These are phyloP conservation scores for Gracilinanus agilis DNA, from an alignment of 2,113 vertebrate species.

Conservation along the genomic window DNA sequence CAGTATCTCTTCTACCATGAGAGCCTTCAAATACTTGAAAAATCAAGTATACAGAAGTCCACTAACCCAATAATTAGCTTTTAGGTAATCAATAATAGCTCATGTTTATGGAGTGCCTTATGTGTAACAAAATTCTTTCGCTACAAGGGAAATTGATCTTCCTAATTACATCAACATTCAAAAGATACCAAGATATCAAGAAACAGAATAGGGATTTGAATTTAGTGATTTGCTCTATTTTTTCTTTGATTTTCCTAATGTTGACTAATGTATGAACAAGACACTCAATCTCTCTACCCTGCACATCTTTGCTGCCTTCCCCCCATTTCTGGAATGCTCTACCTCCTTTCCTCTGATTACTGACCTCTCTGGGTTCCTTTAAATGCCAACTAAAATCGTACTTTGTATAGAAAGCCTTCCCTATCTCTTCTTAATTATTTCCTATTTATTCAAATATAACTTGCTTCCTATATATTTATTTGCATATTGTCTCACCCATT, in stretches of 20 bases:
- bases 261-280: not conserved
- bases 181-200: not conserved
- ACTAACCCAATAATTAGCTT: not conserved
- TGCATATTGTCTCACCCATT: not conserved
- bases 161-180: not conserved
- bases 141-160: not conserved
- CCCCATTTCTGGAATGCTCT: not conserved
- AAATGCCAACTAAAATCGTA: not conserved
- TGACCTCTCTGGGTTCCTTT: not conserved
- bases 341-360: not conserved
- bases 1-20: not conserved
- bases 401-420: not conserved
- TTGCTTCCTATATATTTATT: not conserved
- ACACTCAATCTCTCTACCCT: not conserved
- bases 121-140: not conserved
- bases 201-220: not conserved
- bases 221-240: not conserved
- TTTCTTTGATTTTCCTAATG: not conserved
- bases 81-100: not conserved
- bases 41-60: too few species aligned
- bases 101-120: not conserved
- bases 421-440: not conserved
- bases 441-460: not conserved
- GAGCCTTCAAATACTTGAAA: too few species aligned
- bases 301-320: not conserved